Percentiles rank a stretch among this genome's conserved stretches.
Evolutionary conservation across 2,113 vertebrate genomes (phyloP).

Genomic region (Ranitomeya imitator): DNA sequence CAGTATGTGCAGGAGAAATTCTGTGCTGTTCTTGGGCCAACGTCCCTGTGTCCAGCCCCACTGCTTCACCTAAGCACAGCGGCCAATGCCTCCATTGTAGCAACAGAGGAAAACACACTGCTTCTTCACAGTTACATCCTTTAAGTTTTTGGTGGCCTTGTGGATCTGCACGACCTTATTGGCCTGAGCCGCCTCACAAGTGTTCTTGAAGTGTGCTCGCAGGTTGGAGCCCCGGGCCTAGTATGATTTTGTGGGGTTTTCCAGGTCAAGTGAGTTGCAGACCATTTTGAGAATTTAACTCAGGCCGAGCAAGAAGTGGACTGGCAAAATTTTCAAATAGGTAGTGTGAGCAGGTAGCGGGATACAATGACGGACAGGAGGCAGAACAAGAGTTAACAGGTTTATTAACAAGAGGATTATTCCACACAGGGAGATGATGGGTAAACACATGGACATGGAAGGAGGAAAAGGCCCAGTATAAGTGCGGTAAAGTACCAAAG

Average conservation of each 20-base stretch:
- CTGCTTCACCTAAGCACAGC: conserved; percentile 97
- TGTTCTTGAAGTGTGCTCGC: conserved; percentile 98
- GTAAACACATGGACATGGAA: too few relatives aligned
- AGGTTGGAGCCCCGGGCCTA: conserved; percentile 95
- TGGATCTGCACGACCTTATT: conserved; percentile 99
- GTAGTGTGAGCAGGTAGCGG: too few relatives aligned
- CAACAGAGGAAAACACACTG: conserved; percentile 96
- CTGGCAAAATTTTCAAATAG: too few relatives aligned
- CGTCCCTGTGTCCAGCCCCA: conserved; percentile 96
- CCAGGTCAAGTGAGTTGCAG: conserved; percentile 96
- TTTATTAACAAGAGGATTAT: too few relatives aligned
- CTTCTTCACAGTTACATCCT: conserved; percentile 87
- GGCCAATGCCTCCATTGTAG: conserved; percentile 93
- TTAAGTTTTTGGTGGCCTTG: conserved; percentile 95
- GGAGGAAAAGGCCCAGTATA: too few relatives aligned
- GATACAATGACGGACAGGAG: too few relatives aligned
- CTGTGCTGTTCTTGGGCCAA: conserved; percentile 97
- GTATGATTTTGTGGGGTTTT: conserved; percentile 97
- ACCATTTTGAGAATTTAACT: conserved; percentile 85
- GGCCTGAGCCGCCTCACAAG: conserved; percentile 94
- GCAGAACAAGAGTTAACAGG: too few relatives aligned
- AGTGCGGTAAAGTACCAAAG: too few relatives aligned
- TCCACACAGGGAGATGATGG: too few relatives aligned
- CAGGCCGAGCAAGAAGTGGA: too few relatives aligned
- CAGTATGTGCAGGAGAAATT: conserved; percentile 97